Percentiles rank a stretch among this genome's conserved stretches.
Conservation (phyloP, 64 coral and sea anemone species). For the Dendronephthya gigantea region DNA sequence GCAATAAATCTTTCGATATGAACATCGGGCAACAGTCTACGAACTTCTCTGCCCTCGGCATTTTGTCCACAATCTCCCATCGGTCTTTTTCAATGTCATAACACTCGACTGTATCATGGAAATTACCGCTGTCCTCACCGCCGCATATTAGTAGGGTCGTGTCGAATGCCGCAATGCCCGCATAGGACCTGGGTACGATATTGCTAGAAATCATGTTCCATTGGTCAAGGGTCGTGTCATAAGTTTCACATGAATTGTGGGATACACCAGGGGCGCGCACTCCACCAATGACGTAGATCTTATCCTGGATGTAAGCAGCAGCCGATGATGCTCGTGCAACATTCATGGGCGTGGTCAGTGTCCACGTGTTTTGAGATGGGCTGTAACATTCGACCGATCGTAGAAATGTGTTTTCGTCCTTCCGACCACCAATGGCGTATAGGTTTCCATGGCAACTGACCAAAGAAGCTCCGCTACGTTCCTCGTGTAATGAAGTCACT, state of each 20-base stretch:
- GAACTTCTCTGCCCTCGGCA: neutral
- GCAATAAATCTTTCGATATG: neutral
- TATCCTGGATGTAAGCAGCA: neutral
- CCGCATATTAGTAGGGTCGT: neutral
- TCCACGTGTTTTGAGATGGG: neutral
- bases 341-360: neutral
- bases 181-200: neutral
- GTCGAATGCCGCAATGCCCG: neutral
- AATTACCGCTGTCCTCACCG: neutral
- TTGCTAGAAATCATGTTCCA: neutral
- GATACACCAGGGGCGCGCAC: neutral
- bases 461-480: neutral
- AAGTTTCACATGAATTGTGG: neutral
- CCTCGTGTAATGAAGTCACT: slow-evolving; percentile 4
- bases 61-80: slow-evolving; percentile 3
- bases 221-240: neutral
- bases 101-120: slow-evolving; percentile 2
- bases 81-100: slow-evolving; percentile 7
- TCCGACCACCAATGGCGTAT: slow-evolving; percentile 8
- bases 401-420: slow-evolving; percentile 5
- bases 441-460: neutral
- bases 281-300: slow-evolving; percentile 2
- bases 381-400: neutral
- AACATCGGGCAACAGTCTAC: slow-evolving; percentile 5
- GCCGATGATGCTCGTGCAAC: neutral